These are phyloP conservation scores for Smutsia temminckii DNA, from an alignment of 2,797 vertebrate genomes.

Conservation along the genomic window DNA sequence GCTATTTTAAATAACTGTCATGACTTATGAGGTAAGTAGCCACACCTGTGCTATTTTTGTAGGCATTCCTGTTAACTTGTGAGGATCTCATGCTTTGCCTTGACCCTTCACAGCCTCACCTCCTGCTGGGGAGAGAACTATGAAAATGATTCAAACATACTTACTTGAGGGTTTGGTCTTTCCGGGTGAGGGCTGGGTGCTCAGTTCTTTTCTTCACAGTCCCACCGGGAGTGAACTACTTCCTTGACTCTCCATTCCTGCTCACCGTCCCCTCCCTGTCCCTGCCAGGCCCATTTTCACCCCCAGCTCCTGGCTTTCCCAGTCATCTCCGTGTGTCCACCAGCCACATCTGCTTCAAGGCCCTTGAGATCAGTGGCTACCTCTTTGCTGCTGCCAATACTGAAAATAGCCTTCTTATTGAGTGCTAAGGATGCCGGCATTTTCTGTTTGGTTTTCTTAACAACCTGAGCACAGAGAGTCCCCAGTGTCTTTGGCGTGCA, in stretches of 20 bases:
- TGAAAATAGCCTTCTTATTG: neutral
- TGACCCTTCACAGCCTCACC: neutral
- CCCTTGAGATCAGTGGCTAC: neutral
- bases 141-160: neutral
- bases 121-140: neutral
- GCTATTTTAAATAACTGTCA: neutral
- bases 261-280: accelerated
- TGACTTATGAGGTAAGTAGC: neutral
- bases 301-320: neutral
- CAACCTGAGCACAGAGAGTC: neutral
- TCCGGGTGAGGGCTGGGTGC: neutral
- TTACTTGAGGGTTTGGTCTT: neutral
- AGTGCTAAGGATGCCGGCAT: accelerated
- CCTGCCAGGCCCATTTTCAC: accelerated
- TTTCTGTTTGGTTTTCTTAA: neutral
- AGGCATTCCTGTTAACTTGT: neutral
- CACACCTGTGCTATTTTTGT: neutral
- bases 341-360: neutral
- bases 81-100: neutral
- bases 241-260: neutral
- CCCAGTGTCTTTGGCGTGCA: accelerated
- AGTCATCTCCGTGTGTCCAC: neutral
- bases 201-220: neutral
- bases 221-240: neutral
- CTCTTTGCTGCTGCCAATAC: neutral